Percentiles rank a stretch among this genome's conserved stretches.
Conservation (phyloP, 2,113 vertebrate genomes). For the Engystomops pustulosus region DNA sequence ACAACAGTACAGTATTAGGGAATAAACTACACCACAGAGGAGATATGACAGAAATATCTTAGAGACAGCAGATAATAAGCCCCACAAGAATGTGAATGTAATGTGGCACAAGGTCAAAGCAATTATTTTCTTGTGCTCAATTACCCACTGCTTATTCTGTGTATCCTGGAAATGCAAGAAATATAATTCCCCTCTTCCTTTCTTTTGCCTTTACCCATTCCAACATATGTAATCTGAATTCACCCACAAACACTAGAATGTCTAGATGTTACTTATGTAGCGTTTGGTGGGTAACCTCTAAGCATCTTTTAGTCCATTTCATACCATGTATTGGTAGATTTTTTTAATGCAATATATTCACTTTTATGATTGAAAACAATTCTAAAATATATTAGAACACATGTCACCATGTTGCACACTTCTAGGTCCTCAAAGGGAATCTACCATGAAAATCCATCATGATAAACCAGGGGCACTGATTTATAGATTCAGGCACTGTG, state of each 20-base stretch:
- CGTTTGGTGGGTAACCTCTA: not conserved
- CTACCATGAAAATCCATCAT: no score
- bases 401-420: no score
- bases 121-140: constrained; percentile 6
- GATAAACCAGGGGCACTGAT: no score
- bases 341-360: no score
- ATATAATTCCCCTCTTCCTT: no score
- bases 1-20: not conserved
- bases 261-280: not conserved
- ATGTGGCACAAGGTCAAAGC: not conserved
- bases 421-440: no score
- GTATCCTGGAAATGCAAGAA: not conserved
- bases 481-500: no score
- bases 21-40: not conserved
- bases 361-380: no score
- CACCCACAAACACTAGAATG: not conserved
- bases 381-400: no score
- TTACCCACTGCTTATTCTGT: not conserved
- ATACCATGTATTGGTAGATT: no score
- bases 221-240: not conserved
- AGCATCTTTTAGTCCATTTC: no score
- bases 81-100: not conserved
- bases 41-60: not conserved
- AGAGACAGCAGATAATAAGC: not conserved
- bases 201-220: not conserved